These are phyloP conservation scores for Tineola bisselliella DNA, from an alignment of 2,888 invertebrate species.

Conservation along the genomic window DNA sequence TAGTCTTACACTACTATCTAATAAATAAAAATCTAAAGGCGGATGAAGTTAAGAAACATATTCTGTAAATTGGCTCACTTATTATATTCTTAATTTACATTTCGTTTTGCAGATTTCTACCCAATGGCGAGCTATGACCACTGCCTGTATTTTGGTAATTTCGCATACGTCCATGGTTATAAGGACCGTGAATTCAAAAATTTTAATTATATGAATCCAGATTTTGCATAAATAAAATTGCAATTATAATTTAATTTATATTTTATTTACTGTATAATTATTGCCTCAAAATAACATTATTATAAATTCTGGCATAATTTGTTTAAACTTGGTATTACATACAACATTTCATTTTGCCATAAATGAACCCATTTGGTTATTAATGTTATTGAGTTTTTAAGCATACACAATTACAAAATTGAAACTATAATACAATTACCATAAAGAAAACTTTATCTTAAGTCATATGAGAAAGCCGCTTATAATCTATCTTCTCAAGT, in stretches of 20 bases:
- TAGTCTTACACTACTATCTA: too few relatives aligned
- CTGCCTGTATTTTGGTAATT: slow-evolving; percentile 52
- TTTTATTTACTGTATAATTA: background rate
- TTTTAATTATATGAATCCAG: slow-evolving; percentile 34
- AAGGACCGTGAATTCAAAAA: slow-evolving; percentile 34
- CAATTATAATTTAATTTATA: background rate
- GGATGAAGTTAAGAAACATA: too few relatives aligned
- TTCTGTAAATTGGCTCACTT: too few relatives aligned
- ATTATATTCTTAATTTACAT: too few relatives aligned
- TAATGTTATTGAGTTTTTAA: too few relatives aligned
- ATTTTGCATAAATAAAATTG: slow-evolving; percentile 24
- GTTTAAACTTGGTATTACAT: too few relatives aligned
- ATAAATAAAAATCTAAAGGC: too few relatives aligned
- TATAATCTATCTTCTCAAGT: slow-evolving; percentile 93
- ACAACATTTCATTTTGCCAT: too few relatives aligned
- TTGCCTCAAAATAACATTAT: background rate
- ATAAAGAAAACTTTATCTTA: background rate
- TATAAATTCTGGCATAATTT: too few relatives aligned
- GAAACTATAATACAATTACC: too few relatives aligned
- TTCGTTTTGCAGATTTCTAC: slow-evolving; percentile 31
- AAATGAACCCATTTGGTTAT: too few relatives aligned
- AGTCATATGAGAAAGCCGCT: slow-evolving; percentile 69
- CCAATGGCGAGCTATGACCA: slow-evolving; percentile 37
- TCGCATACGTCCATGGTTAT: slow-evolving; percentile 51
- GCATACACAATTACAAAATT: too few relatives aligned